Evolutionary conservation across 2,888 invertebrate genomes (phyloP), one percentile per base, ranked within the genome.

Genomic region (Anoplius nigerrimus): DNA sequence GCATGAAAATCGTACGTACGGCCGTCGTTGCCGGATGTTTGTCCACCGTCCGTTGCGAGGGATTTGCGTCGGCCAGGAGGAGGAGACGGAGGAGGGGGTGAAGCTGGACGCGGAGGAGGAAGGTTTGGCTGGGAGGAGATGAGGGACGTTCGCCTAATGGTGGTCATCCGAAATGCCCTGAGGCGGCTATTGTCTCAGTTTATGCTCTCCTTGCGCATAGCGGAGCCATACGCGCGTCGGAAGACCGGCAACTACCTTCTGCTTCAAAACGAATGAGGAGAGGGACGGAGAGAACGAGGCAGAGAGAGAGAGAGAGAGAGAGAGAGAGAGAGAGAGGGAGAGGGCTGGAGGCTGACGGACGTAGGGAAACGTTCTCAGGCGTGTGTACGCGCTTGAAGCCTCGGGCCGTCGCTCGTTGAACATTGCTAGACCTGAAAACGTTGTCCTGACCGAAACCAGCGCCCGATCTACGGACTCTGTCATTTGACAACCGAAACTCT

Each of bases 181-280:
- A 81, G 80, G 85, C 85, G 75, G 75, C 81, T 79, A 84, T 85
- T 84, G 84, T 84, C 84, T 84, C 82, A 78, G 81, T 83, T 85
- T 83, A 85, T 84, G 81, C 74, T 75, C 69, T 83, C 75, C 79
- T 81, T 76, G 79, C 72, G 73, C 69, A 72, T 72, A 65, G 69
- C 72, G 66, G n/a, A 66, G 61, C 66, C 73, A 72, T 67, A 70
- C 66, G 70, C 71, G 68, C 34, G 34, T 34, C 34, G 34, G 66
- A 64, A 66, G 63, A 62, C 61, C 67, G 53, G 72, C 69, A 66
- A 67, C 43, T 51, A 54, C 62, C 73, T 56, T 54, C 63, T 63
- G 66, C 66, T 69, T 70, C 72, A 63, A 66, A 62, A 61, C 73
- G 72, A 65, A 70, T 65, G 69, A 57, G 48, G 18, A 16, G 48